Evolutionary conservation across 2,797 vertebrate species (phyloP).

Genomic region (Pipistrellus pipistrellus): DNA sequence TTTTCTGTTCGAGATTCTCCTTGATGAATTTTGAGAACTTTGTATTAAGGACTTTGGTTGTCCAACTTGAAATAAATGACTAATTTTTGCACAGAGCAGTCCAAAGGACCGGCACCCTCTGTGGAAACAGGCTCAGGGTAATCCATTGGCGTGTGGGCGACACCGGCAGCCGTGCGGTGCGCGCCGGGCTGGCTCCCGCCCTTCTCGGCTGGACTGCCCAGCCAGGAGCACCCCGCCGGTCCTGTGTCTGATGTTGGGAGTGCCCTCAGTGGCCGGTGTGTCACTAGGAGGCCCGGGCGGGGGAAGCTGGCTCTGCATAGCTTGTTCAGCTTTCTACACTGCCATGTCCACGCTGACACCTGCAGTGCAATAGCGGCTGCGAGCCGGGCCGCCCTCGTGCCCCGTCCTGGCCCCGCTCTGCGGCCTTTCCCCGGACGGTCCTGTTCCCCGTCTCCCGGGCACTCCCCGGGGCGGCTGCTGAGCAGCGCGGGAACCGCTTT

Average conservation of each 20-base stretch:
- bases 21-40: slow-evolving; percentile 6
- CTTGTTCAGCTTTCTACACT: not conserved
- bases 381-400: slow-evolving; percentile 59
- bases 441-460: not conserved
- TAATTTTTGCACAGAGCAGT: not conserved
- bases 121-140: not conserved
- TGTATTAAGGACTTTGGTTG: not conserved
- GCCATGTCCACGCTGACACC: not conserved
- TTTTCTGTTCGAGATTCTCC: not conserved
- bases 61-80: not conserved
- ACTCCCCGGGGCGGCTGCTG: slow-evolving; percentile 51
- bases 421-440: not conserved
- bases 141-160: rapidly evolving
- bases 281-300: not conserved
- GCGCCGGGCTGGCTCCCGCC: not conserved
- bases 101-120: not conserved
- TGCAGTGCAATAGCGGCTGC: slow-evolving; percentile 67
- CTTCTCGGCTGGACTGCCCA: not conserved
- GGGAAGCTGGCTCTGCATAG: not conserved
- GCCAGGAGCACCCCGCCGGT: rapidly evolving
- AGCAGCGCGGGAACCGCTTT: slow-evolving; percentile 2
- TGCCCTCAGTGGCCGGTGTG: slow-evolving; percentile 31
- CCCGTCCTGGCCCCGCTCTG: not conserved
- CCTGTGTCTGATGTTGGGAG: not conserved
- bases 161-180: rapidly evolving